Percentiles rank a stretch among this genome's conserved stretches.
Evolutionary conservation across 2,113 vertebrate species (phyloP).

Genomic region (Zapus hudsonius): DNA sequence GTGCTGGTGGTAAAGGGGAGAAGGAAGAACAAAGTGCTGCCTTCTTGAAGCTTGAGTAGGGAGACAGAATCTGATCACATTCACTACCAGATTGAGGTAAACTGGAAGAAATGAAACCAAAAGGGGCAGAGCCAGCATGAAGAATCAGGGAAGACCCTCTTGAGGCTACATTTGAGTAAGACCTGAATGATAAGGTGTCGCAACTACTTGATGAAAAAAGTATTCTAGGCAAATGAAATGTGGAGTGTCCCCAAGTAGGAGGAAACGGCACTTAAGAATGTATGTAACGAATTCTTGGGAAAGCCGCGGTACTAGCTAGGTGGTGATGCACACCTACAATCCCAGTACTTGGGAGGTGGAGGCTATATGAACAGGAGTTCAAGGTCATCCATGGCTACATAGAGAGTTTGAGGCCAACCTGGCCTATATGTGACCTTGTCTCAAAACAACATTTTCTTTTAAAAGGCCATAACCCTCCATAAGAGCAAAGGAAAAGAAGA

Average conservation of each 20-base stretch:
- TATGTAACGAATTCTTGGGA: neutral
- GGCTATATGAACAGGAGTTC: neutral
- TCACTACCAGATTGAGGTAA: neutral
- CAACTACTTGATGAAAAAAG: neutral
- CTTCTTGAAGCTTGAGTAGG: neutral
- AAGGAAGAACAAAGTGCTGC: neutral
- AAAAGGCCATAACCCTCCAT: too few species aligned
- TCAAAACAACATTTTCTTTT: neutral
- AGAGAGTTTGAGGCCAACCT: neutral
- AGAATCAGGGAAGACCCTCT: neutral
- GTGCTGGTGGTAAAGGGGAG: neutral
- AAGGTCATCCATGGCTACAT: neutral
- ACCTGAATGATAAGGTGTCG: neutral
- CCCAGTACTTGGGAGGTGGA: neutral
- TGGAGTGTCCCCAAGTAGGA: neutral
- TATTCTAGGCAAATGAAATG: neutral
- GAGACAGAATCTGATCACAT: neutral
- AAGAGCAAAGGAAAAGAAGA: neutral
- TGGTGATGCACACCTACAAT: too few species aligned
- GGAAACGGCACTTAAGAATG: neutral
- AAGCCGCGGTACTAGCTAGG: neutral
- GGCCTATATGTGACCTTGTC: neutral
- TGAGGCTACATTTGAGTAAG: neutral
- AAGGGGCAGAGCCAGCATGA: too few species aligned
- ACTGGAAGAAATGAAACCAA: neutral